Evolutionary conservation across 1,140 invertebrate species (phyloP).

Genomic region (Drosophila pandora): DNA sequence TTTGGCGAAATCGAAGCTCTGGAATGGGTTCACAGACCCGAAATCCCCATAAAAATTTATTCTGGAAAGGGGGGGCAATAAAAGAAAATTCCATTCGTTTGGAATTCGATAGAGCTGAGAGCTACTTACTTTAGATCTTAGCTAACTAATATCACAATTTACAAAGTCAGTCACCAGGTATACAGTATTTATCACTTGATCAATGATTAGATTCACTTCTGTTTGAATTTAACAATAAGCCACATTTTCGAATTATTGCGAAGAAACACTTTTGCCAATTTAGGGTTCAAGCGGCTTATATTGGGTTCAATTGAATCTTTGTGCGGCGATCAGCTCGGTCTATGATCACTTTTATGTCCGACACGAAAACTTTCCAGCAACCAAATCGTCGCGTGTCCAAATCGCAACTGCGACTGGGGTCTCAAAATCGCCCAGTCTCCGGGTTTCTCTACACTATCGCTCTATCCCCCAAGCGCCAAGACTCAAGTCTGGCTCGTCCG

Average conservation of each 20-base stretch:
- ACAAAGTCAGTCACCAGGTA: constrained; percentile 3
- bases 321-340: constrained; percentile 4
- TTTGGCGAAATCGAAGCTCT: constrained; percentile 16
- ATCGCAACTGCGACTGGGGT: constrained; percentile 55
- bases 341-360: constrained; percentile 9
- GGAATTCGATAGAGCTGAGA: background rate
- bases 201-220: constrained; percentile 38
- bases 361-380: constrained; percentile 48
- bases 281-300: constrained; percentile 25
- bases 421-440: constrained; percentile 19
- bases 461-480: background rate
- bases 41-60: background rate
- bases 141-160: constrained; percentile 33
- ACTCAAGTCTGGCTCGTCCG: constrained; percentile 9
- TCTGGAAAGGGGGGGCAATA: background rate
- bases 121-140: constrained; percentile 28
- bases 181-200: background rate
- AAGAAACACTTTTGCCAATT: constrained; percentile 40
- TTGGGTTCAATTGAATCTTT: constrained; percentile 45
- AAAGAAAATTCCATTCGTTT: background rate
- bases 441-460: constrained; percentile 7
- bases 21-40: constrained; percentile 38
- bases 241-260: constrained; percentile 43
- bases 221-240: constrained; percentile 56
- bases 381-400: constrained; percentile 60